Evolutionary conservation across 1,140 invertebrate species (phyloP), one percentile per base, ranked within the genome.

Genomic region (Drosophila pandora): DNA sequence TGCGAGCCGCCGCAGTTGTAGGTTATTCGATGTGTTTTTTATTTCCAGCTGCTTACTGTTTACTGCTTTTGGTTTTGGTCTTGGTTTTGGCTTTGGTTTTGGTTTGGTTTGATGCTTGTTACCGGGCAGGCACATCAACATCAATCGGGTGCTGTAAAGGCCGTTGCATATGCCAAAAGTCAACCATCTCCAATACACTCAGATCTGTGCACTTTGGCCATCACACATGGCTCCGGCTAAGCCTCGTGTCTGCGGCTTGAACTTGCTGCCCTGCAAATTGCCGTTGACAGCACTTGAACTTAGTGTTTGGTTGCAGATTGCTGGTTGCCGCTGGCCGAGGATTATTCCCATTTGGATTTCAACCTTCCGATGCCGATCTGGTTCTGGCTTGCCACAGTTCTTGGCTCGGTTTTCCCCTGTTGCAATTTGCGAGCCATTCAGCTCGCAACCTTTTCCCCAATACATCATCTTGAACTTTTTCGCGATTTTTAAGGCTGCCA

Each of bases 111-210:
- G 17, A 17, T 17, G 58, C 64, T 63, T 70, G 72, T 67, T 67
- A 82, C 74, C 53, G 76, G 55, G 60, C 71, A 54, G 62, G 67
- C 64, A 87, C 78, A 82, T 82, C 79, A 87, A 76, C 83, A 87
- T 82, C 79, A 87, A 83, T 83, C 79, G 74, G 73, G 60, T 52
- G 59, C 55, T 78, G 65, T 64, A 87, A 89, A 87, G 83, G 83
- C 84, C 83, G 84, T 76, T 79, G 79, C 67, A 87, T 89, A 87
- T 87, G 83, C 80, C 84, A 87, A 87, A 79, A 79, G 83, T 87
- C 83, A 87, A 78, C 32, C 21, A 28, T 12, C 37, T 12, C 37
- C 54, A 17, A n/a, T 22, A 37, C 34, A 37, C 10, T 37, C 34
- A 12, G 10, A 37, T 32, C 48, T 17, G 25, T 69, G 67, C 64